These are phyloP conservation scores for Hylia prasina DNA, from an alignment of 2,113 vertebrate genomes.

Conservation along the genomic window DNA sequence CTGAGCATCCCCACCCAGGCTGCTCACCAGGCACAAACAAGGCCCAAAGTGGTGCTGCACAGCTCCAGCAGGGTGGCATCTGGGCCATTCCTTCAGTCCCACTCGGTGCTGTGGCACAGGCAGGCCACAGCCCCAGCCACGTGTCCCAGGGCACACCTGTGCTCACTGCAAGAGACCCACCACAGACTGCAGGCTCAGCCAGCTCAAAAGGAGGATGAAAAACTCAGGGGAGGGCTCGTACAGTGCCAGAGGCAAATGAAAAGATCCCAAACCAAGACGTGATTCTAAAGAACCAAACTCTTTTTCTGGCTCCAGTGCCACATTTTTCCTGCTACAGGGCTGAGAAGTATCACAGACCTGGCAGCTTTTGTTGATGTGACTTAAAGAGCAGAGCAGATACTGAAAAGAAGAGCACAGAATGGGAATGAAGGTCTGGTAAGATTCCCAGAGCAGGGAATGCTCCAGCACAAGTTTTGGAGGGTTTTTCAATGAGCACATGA, in stretches of 20 bases:
- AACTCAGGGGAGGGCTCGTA: neutral
- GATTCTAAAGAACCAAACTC: neutral
- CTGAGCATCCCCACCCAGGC: neutral
- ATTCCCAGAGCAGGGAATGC: neutral
- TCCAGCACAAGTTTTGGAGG: neutral
- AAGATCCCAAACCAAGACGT: neutral
- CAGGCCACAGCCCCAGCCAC: neutral
- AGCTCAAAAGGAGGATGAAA: neutral
- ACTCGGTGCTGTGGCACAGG: neutral
- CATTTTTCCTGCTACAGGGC: neutral
- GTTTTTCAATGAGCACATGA: neutral
- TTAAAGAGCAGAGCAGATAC: neutral
- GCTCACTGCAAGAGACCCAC: neutral
- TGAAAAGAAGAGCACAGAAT: neutral
- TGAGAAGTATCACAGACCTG: neutral
- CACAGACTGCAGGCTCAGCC: neutral
- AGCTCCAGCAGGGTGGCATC: neutral
- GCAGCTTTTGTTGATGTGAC: neutral
- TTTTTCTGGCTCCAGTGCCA: neutral
- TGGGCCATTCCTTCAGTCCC: neutral
- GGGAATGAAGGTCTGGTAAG: neutral
- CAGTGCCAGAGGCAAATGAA: slow-evolving; percentile 14
- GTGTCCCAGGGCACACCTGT: neutral
- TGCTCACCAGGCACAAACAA: neutral
- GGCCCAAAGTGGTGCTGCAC: neutral